Percentiles rank a stretch among this genome's conserved stretches.
Evolutionary conservation across 2,888 invertebrate species (phyloP).

Genomic region (Phytoseiulus persimilis): DNA sequence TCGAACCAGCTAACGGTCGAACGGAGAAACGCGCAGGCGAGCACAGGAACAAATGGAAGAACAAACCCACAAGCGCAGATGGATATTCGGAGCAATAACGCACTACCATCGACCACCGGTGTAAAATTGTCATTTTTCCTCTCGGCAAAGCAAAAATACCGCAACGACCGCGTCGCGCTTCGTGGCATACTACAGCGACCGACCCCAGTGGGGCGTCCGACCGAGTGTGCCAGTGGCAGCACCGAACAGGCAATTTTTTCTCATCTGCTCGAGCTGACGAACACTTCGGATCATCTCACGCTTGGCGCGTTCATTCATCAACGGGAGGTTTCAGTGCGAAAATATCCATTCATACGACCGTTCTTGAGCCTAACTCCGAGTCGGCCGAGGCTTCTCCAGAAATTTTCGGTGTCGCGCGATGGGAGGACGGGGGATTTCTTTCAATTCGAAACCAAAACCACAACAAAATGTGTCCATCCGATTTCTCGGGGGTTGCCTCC

Average conservation of each 20-base stretch:
- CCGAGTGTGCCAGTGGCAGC: background rate
- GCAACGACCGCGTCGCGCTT: background rate
- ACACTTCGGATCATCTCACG: background rate
- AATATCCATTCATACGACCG: background rate
- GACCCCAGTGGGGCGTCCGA: background rate
- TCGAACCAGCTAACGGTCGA: background rate
- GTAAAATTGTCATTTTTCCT: slow-evolving; percentile 5
- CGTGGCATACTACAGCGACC: background rate
- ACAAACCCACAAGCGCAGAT: background rate
- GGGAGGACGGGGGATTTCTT: too few species aligned
- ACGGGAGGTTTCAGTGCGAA: background rate
- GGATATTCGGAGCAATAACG: background rate
- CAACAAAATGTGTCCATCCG: too few species aligned
- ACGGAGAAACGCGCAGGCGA: background rate
- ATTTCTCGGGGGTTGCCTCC: too few species aligned
- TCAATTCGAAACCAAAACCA: too few species aligned
- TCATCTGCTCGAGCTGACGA: background rate
- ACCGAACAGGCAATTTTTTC: background rate
- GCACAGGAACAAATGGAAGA: background rate
- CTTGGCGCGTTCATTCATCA: background rate
- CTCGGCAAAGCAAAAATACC: background rate
- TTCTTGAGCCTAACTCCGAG: background rate
- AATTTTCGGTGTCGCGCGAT: too few species aligned
- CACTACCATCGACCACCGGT: background rate
- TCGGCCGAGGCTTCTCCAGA: too few species aligned